Base-by-base conservation (phyloP, 2,113 vertebrate genomes). In the Neopipo cinnamomea region DNA sequence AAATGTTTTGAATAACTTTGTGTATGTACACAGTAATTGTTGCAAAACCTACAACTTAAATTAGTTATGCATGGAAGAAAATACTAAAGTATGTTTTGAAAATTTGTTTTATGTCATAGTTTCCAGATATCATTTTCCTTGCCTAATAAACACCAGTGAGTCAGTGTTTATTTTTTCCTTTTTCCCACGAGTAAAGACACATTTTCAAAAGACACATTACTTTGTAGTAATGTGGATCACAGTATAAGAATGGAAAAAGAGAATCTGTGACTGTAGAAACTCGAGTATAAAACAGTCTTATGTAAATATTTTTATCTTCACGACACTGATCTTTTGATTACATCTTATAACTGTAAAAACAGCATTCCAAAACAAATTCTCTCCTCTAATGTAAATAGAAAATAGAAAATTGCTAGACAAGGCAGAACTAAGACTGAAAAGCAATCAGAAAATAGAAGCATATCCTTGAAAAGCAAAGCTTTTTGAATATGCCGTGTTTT, bases 61-160 rank as follows among this genome's bases (percentile, higher is more conserved):
- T 59, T 61, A 78, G 2, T 72, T 80, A 81, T 49, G 13, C 92
- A 18, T 2, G 0, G 50, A 92, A 81, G 56, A 92, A 93, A 86
- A 90, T 56, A 81, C 22, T 81, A 8, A 49, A 15, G 85, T 92
- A 84, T 46, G 24, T 50, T 80, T 62, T 88, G 44, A 56, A 55
- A 6, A 31, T 8, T 91, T 75, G 41, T 88, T 74, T 86, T 37
- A 62, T 80, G 77, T 63, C 55, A 81, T 20, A 55, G 14, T 49
- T 94, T 73, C 30, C 31, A 91, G 52, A 63, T 89, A 71, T 7
- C 15, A 16, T 93, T 91, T 96, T 93, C 53, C 21, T 94, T 91
- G 33, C 42, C 46, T 93, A 82, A 63, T 49, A 80, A 78, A 83
- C 11, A 56, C 5, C 39, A 21, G 5, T 8, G 19, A 89, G 33